Conservation (phyloP, 2,113 vertebrate genomes). For the Stegostoma tigrinum region DNA sequence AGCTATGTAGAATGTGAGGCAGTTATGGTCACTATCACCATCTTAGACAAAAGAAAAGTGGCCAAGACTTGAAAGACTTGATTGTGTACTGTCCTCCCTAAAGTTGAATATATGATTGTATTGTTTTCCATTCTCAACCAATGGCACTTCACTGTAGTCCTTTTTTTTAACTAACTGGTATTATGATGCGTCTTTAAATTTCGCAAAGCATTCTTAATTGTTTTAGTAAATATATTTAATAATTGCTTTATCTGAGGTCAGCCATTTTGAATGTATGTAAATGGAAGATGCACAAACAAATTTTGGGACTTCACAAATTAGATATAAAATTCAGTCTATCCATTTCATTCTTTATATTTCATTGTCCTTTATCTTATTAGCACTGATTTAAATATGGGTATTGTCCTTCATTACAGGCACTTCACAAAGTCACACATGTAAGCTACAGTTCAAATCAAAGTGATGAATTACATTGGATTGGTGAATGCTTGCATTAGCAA, state of each 20-base stretch:
- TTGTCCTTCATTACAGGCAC: neutral
- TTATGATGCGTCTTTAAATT: neutral
- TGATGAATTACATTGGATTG: neutral
- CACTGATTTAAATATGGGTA: neutral
- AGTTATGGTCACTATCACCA: too few relatives aligned
- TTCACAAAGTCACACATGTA: neutral
- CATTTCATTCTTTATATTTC: neutral
- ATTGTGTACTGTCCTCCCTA: neutral
- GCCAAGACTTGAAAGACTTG: neutral
- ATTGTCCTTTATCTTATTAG: neutral
- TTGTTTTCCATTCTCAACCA: neutral
- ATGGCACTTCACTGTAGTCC: neutral
- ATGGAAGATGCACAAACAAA: neutral
- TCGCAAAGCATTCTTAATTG: neutral
- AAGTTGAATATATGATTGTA: neutral
- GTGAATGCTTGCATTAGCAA: conserved; percentile 33
- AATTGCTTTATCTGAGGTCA: neutral
- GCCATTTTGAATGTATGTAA: neutral
- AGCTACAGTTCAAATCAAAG: neutral
- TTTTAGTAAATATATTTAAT: neutral
- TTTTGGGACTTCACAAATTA: neutral
- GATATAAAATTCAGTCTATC: neutral
- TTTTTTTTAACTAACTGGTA: neutral
- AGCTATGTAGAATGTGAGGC: too few relatives aligned
- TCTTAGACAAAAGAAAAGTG: neutral